A percentile compares a stretch with the other conserved stretches of the same genome.
Evolutionary conservation across 2,113 vertebrate species (phyloP).

Genomic region (Falco punctatus): DNA sequence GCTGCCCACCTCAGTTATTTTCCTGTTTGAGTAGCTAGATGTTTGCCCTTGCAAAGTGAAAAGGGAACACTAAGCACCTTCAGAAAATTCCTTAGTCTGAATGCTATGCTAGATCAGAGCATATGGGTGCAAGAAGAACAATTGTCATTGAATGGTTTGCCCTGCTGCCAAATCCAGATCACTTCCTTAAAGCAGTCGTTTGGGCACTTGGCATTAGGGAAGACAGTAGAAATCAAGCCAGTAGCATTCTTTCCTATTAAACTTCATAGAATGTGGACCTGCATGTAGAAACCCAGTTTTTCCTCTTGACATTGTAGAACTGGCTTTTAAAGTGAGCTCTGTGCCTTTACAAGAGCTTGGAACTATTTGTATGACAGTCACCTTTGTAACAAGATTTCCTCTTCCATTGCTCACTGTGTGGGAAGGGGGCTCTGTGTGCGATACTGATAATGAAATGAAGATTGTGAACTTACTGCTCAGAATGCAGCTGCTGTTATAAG

Average conservation of each 20-base stretch:
- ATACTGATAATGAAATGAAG: neutral
- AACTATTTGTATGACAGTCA: neutral
- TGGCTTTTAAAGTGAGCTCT: neutral
- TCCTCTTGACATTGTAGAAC: neutral
- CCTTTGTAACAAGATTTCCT: neutral
- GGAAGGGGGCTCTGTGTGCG: accelerated
- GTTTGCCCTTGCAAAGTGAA: neutral
- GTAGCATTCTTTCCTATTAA: neutral
- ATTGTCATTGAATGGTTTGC: neutral
- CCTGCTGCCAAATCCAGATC: neutral
- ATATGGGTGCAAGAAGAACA: neutral
- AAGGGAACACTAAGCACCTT: neutral
- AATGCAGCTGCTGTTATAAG: neutral
- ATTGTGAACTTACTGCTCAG: neutral
- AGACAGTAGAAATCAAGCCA: neutral
- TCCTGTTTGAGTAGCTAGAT: neutral
- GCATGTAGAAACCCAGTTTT: accelerated
- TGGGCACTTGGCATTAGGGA: neutral
- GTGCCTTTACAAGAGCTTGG: neutral
- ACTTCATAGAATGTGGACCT: neutral
- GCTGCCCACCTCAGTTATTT: neutral
- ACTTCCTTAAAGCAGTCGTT: neutral
- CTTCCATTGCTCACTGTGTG: neutral
- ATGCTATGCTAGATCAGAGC: neutral
- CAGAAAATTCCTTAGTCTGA: neutral